Evolutionary conservation across 2,113 vertebrate species (phyloP), one percentile per base, ranked within the genome.

Genomic region (Phaetusa simplex): DNA sequence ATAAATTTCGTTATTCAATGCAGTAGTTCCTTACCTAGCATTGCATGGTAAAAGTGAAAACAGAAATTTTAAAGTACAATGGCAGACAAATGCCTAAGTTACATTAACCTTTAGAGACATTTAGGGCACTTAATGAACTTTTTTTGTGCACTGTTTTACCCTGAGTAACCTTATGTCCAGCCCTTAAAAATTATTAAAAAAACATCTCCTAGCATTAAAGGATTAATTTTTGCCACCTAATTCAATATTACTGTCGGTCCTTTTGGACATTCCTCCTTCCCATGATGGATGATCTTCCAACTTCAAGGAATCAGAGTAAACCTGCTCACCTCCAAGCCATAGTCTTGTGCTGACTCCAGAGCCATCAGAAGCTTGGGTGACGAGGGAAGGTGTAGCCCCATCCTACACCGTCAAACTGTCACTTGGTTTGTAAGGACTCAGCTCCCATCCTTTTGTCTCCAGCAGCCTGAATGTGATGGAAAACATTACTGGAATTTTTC

Each of bases 171-270:
- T 36, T 30, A 82, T 36, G 14, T 38, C 74, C 27, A 83, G 12
- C 6, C 22, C 12, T 58, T 56, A 50, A 78, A 87, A 82, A 42
- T 50, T 0, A 49, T 22, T 15, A 34, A 76, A 53, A 38, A 19
- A 0, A 0, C 6, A 14, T 29, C 4, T 72, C 52, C 12, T 11
- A 53, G 11, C 9, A 59, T 23, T 5, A 65, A 53, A 52, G 5
- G 22, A 3, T 53, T 3, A 19, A 19, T 45, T 64, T 69, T 69
- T 12, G 7, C n/a, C 23, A 42, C 26, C 69, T 73, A 58, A 17
- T 38, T 56, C 17, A n/a, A 11, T 32, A 29, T 6, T 58, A 38
- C 15, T 62, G 16, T 17, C 30, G 61, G 32, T 47, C 36, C 8
- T 89, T 36, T 24, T 21, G 8, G 19, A 42, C 14, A n/a, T 11